Base-by-base conservation (phyloP, 2,113 vertebrate species). In the Arizona elegans region DNA sequence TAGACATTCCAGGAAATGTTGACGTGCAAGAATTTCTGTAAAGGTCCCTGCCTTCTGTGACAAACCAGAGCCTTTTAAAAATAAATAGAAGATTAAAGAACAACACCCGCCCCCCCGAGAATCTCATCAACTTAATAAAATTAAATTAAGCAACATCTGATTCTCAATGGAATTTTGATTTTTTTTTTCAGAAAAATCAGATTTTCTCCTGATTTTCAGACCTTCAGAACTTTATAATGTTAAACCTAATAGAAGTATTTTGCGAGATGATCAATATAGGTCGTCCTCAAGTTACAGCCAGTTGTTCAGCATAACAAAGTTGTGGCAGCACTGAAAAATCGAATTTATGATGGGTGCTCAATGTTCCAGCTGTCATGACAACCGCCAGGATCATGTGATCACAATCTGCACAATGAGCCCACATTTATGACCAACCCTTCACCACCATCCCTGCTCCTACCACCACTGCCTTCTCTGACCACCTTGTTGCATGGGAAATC, bases 51-150 rank as follows among this genome's bases (percentile, higher is more conserved):
- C 8, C 75, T 81, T 81, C n/a, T 81, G 33, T 81, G 33, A 38
- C 8, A 21, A 81, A 2, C 65, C 75, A 81, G 7, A 81, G 6
- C 1, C 15, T 43, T 81, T 81, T 43, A 81, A 81, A 81, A 43
- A 81, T 43, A 81, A 81, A 81, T 8, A 81, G 75, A 81, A 81
- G 7, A 38, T 38, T 38, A 19, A 38, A 19, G 33, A 81, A 21
- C 33, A 19, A 19, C 1, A 19, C 1, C 2, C 75, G n/a, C n/a
- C 5, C 1, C 15, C n/a, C 15, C 6, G 1, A 1, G 3, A 81
- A 81, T 38, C 17, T 43, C 15, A 21, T 43, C 75, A 81, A 43
- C 7, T 43, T 81, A 43, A 81, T 21, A 43, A 81, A 43, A 43
- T 43, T 0, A 81, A 81, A 81, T 43, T 81, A 43, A 43, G 10